These are phyloP conservation scores for Wasmannia auropunctata DNA, from an alignment of 1,140 invertebrate species.

Conservation along the genomic window DNA sequence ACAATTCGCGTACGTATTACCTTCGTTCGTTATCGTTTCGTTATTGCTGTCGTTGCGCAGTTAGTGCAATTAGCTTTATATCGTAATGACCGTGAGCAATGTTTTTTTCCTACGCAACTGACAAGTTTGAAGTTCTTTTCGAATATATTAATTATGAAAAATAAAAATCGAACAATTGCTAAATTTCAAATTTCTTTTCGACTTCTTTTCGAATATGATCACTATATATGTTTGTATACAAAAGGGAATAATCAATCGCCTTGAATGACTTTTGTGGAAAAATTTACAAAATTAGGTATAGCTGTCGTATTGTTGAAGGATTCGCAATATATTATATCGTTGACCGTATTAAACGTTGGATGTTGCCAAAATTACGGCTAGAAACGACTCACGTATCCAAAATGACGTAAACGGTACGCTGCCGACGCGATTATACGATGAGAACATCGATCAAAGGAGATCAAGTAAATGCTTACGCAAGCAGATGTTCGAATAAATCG, in stretches of 20 bases:
- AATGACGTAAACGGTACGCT: not conserved
- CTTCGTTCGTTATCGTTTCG: not conserved
- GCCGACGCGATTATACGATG: not conserved
- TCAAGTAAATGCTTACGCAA: not conserved
- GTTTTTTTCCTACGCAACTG: not conserved
- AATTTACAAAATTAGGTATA: not conserved
- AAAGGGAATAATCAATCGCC: not conserved
- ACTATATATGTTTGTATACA: not conserved
- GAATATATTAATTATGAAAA: not conserved
- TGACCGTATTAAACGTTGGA: not conserved
- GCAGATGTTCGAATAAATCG: not conserved
- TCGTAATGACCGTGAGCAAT: not conserved
- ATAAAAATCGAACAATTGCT: not conserved
- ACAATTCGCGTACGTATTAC: slow-evolving; percentile 30
- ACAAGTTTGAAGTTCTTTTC: not conserved
- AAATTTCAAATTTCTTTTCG: not conserved
- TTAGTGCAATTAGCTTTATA: not conserved
- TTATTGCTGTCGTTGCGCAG: not conserved
- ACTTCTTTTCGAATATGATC: not conserved
- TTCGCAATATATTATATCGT: not conserved
- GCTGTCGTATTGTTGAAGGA: not conserved
- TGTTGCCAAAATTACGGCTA: not conserved
- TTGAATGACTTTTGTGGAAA: not conserved
- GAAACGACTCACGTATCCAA: not conserved
- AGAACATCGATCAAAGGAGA: slow-evolving; percentile 7